A percentile compares a stretch with the other conserved stretches of the same genome.
These are phyloP conservation scores for Chrysocyon brachyurus DNA, from an alignment of 2,797 vertebrate genomes.

Conservation along the genomic window DNA sequence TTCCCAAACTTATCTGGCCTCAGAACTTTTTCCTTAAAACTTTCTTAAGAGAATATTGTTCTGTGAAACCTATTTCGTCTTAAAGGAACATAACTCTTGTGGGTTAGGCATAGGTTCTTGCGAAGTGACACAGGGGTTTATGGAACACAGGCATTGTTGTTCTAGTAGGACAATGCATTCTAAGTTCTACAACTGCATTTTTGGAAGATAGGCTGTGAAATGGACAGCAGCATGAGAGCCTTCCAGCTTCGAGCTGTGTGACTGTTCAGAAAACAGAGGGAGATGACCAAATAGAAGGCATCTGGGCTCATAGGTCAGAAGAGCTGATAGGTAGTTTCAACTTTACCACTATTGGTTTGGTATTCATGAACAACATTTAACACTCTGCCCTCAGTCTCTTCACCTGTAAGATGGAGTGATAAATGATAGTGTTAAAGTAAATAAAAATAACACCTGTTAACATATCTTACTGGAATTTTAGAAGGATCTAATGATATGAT, in stretches of 20 bases:
- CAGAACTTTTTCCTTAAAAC: conserved; percentile 66
- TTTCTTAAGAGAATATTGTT: conserved; percentile 58
- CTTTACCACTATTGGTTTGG: neutral
- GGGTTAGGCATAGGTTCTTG: neutral
- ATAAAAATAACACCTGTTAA: conserved; percentile 4
- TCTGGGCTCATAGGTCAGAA: neutral
- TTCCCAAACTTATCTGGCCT: conserved; percentile 72
- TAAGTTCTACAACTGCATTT: neutral
- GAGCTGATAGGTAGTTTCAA: neutral
- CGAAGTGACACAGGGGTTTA: neutral
- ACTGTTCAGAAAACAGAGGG: neutral
- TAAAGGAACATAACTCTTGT: neutral
- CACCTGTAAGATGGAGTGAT: neutral
- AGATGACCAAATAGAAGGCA: neutral
- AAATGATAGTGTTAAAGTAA: conserved; percentile 22
- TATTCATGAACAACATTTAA: neutral
- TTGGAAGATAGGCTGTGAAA: neutral
- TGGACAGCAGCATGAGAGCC: neutral
- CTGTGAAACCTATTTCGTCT: conserved; percentile 16
- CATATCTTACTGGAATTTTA: neutral
- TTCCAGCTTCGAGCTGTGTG: neutral
- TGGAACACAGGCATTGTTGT: neutral
- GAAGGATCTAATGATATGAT: conserved; percentile 17
- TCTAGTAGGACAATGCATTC: neutral
- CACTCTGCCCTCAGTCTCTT: conserved; percentile 27